Evolutionary conservation across 2,888 invertebrate genomes (phyloP), one percentile per base, ranked within the genome.

Genomic region (Iselma pallidipennis): DNA sequence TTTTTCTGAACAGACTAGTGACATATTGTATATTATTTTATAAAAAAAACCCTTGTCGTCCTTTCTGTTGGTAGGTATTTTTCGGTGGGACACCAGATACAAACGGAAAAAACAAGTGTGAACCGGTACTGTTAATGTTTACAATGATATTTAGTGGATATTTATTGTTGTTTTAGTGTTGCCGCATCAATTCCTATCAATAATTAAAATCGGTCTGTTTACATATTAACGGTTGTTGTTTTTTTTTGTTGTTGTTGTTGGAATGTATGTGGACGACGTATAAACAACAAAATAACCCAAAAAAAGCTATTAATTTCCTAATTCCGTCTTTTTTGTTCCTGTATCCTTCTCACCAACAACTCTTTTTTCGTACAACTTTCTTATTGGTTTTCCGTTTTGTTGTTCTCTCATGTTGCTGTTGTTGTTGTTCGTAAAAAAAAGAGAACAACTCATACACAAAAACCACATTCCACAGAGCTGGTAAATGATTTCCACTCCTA

Each of bases 401-500:
- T 9, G 45, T 10, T 45, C 10, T 10, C 21, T 9, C 12, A 14
- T 33, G 33, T 42, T 33, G n/a, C 2, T 6, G 4, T 12, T 45
- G 45, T 45, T 21, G 1, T n/a, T n/a, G n/a, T n/a, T n/a, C 4
- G 42, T 37, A 14, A 37, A 14, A 14, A 37, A 37, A 37, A 51
- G 12, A 51, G 50, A 51, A 29, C 21, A 31, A 51, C 19, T 12
- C 48, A 49, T 37, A 49, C 53, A 61, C 61, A 61, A 61, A 59
- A 59, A 63, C 63, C 63, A 49, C 63, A 63, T 63, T 63, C 63
- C 63, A 55, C 16, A 16, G 59, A 59, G 37, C 63, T 55, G 63
- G 59, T 58, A 63, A 59, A 56, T 21, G 53, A 58, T 57, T 55
- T 61, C 58, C 55, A 63, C 63, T 63, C 59, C 63, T 63, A 63